Percentiles rank a stretch among this genome's conserved stretches.
These are phyloP conservation scores for Oppia nitens DNA, from an alignment of 1,140 invertebrate genomes.

Conservation along the genomic window DNA sequence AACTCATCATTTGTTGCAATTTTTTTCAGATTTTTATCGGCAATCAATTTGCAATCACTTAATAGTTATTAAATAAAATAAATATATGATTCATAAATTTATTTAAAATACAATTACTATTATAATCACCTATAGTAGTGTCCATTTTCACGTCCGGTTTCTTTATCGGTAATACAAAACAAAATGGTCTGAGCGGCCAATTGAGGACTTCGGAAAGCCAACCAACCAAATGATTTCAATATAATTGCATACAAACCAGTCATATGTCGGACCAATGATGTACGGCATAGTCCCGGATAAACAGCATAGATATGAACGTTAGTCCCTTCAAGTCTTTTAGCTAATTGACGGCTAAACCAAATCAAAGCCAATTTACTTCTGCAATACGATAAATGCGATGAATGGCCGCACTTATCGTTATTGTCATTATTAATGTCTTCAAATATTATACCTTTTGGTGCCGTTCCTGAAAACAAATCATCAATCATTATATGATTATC, in stretches of 20 bases:
- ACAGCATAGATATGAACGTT: slow-evolving; percentile 16
- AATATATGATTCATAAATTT: not conserved
- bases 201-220: slow-evolving; percentile 48
- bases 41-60: not conserved
- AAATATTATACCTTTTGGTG: slow-evolving; percentile 5
- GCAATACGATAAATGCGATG: slow-evolving; percentile 41
- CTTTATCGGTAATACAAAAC: slow-evolving; percentile 42
- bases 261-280: slow-evolving; percentile 22
- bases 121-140: not conserved
- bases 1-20: slow-evolving; percentile 34
- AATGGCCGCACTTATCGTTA: slow-evolving; percentile 20
- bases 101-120: not conserved
- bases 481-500: too few species aligned
- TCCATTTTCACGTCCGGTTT: not conserved
- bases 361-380: slow-evolving; percentile 79
- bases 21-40: not conserved
- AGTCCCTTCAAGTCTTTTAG: slow-evolving; percentile 34
- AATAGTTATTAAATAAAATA: not conserved
- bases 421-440: slow-evolving; percentile 32
- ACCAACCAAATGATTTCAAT: slow-evolving; percentile 51
- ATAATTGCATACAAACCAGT: slow-evolving; percentile 28
- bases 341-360: slow-evolving; percentile 64
- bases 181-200: slow-evolving; percentile 56
- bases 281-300: slow-evolving; percentile 28
- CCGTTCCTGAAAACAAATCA: not conserved